Conservation (phyloP, 2,888 invertebrate genomes). For the Drosophila picticornis region DNA sequence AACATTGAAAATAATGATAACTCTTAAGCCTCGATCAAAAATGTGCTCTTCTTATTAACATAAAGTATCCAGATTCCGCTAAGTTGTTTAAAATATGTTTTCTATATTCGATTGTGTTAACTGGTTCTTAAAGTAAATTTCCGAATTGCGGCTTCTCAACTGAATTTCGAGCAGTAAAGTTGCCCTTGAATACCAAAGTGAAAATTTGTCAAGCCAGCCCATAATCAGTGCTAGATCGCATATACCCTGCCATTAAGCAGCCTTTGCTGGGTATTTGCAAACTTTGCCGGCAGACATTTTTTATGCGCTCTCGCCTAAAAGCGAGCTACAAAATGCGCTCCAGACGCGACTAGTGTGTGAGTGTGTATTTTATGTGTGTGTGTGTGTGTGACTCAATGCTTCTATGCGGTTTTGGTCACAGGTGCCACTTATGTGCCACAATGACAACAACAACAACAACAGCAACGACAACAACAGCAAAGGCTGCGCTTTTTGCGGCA, state of each 20-base stretch:
- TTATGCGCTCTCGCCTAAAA: slow-evolving; percentile 60
- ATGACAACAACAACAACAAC: slow-evolving; percentile 38
- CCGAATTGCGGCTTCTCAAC: background rate
- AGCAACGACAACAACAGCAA: slow-evolving; percentile 8
- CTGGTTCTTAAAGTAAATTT: background rate
- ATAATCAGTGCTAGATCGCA: background rate
- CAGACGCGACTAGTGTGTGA: slow-evolving; percentile 23
- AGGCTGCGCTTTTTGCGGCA: slow-evolving; percentile 44
- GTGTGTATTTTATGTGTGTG: slow-evolving; percentile 4
- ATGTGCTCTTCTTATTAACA: no score
- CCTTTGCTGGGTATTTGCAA: background rate
- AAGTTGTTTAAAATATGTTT: fast-evolving
- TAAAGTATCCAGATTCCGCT: background rate
- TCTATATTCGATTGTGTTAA: background rate
- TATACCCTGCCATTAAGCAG: background rate
- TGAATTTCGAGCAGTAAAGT: background rate
- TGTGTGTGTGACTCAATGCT: slow-evolving; percentile 5
- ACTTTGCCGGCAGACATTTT: slow-evolving; percentile 57
- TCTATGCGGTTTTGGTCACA: slow-evolving; percentile 65
- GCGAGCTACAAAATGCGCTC: slow-evolving; percentile 49
- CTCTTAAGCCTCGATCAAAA: background rate
- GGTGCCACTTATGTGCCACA: slow-evolving; percentile 76
- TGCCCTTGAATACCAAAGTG: background rate
- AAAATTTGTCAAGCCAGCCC: background rate
- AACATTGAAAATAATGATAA: background rate